A percentile compares a stretch with the other conserved stretches of the same genome.
Conservation (phyloP, 1,140 invertebrate genomes). For the Bombus ignitus region DNA sequence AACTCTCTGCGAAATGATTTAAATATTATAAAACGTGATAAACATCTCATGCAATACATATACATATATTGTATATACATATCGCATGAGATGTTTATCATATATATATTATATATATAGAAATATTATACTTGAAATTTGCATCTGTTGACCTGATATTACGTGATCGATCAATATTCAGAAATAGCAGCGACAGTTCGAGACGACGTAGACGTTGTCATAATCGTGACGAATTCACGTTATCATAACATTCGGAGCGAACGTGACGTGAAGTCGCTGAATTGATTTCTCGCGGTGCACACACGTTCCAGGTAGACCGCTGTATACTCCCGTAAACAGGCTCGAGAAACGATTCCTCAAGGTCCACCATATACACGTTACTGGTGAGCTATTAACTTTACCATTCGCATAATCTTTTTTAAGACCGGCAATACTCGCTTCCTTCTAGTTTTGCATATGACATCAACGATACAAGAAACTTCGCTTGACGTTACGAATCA, state of each 20-base stretch:
- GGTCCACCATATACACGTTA: conserved; percentile 30
- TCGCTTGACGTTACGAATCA: background rate
- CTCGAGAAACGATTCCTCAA: conserved; percentile 49
- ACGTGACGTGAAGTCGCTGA: conserved; percentile 22
- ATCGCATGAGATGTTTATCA: too few species aligned
- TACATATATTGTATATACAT: background rate
- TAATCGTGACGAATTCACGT: conserved; percentile 33
- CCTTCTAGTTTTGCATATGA: conserved; percentile 8
- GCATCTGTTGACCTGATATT: background rate
- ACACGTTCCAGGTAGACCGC: conserved; percentile 15
- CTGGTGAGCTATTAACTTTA: conserved; percentile 43
- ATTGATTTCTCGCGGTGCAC: conserved; percentile 42
- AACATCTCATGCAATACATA: background rate
- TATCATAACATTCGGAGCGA: conserved; percentile 16
- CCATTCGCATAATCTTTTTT: conserved; percentile 53
- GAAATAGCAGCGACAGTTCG: background rate
- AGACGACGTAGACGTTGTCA: background rate
- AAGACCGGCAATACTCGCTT: conserved; percentile 33
- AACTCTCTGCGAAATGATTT: background rate
- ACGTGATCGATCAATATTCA: background rate
- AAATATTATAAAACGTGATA: background rate
- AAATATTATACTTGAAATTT: background rate
- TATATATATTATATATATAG: background rate
- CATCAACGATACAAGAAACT: conserved; percentile 1
- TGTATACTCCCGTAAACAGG: conserved; percentile 36